These are phyloP conservation scores for Oryzias celebensis DNA, from an alignment of 2,113 vertebrate species.

Conservation along the genomic window DNA sequence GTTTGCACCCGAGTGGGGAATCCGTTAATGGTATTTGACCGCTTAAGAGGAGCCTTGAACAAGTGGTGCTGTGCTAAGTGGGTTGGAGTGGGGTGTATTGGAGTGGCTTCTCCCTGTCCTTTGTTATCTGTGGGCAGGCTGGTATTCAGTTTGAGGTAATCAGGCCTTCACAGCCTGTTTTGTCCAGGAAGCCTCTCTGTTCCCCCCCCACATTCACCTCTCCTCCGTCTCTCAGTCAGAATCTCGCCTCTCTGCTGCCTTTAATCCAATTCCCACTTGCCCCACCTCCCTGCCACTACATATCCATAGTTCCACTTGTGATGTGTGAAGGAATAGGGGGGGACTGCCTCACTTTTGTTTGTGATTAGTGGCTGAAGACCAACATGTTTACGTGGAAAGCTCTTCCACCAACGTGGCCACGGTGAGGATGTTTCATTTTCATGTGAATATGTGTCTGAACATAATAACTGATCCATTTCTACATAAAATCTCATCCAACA, in stretches of 20 bases:
- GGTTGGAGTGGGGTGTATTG: conserved; percentile 30
- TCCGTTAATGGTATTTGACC: conserved; percentile 62
- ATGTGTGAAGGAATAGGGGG: conserved; percentile 69
- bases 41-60: conserved; percentile 43
- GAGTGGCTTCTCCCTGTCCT: conserved; percentile 32
- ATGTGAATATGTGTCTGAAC: too few species aligned
- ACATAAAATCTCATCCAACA: too few species aligned
- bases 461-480: too few species aligned
- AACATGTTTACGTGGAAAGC: conserved; percentile 68
- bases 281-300: conserved; percentile 9
- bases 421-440: too few species aligned
- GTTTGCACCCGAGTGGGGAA: conserved; percentile 45
- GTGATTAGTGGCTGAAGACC: conserved; percentile 68
- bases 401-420: conserved; percentile 48
- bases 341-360: conserved; percentile 63
- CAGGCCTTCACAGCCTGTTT: conserved; percentile 46
- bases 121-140: conserved; percentile 44
- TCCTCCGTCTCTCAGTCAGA: conserved; percentile 42
- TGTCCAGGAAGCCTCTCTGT: conserved; percentile 32
- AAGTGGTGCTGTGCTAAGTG: conserved; percentile 46
- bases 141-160: conserved; percentile 58
- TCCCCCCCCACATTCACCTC: conserved; percentile 16
- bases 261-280: conserved; percentile 64
- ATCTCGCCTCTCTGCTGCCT: conserved; percentile 63
- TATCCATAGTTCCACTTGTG: conserved; percentile 67